Base-by-base conservation (phyloP, 2,888 invertebrate species). In the Chromoteleia sp. region DNA sequence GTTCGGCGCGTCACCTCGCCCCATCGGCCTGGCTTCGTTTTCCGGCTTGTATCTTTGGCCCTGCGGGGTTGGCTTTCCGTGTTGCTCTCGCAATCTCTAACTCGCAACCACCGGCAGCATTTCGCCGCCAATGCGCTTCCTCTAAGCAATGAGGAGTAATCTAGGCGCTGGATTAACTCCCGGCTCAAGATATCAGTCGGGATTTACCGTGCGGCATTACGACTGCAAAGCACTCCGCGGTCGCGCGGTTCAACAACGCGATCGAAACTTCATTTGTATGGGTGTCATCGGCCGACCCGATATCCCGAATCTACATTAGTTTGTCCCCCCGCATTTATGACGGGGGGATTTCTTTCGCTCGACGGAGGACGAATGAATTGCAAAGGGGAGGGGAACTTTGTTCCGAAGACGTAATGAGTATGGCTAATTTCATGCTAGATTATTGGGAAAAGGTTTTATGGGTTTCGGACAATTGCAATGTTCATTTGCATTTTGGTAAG, bases 131-230 rank as follows among this genome's bases (percentile, higher is more conserved):
- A 63, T 75, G 76, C 70, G 70, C 74, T 68, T 77, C 70, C 76
- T 80, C 83, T 80, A 86, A 88, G 89, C 89, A 90, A 90, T 86
- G 88, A 87, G 85, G 85, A 90, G 90, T 90, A 90, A 90, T 90
- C 89, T 87, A 88, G 88, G 85, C 84, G 87, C 85, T 86, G 88
- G 90, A 90, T 90, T 90, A 90, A 90, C 87, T 86, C 88, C 79
- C 79, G 86, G 87, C 88, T 90, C 89, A 87, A 88, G 89, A 89
- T 90, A 90, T 89, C 89, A 89, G 89, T 88, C 85, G 84, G 86
- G 88, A 88, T 89, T 88, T 88, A 87, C 85, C 82, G 85, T 77
- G 81, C 84, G 85, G 84, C 83, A 87, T 88, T 87, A 85, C 86
- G 81, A 84, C 83, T 84, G 50, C 54, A 73, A 80, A 78, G 74